Conservation (phyloP, 1,140 invertebrate genomes). For the Drosophila ambigua region DNA sequence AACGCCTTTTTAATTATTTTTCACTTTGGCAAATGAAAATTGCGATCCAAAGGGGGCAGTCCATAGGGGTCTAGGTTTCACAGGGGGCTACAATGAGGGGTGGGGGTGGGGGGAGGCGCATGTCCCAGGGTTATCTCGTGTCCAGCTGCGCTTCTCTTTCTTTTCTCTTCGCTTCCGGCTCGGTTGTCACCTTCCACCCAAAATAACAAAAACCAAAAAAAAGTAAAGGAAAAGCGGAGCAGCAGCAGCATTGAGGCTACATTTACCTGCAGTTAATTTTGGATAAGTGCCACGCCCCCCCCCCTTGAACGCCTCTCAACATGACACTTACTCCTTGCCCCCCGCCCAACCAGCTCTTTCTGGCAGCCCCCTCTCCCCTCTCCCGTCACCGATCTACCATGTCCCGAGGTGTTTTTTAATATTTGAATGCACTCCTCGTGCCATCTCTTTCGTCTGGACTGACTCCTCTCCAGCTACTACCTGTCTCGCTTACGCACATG, state of each 20-base stretch:
- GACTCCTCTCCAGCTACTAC: neutral
- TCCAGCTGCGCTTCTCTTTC: slow-evolving; percentile 22
- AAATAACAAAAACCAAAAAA: slow-evolving; percentile 28
- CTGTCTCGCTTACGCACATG: slow-evolving; percentile 27
- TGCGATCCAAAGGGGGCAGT: slow-evolving; percentile 12
- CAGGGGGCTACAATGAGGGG: neutral
- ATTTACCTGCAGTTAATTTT: slow-evolving; percentile 59
- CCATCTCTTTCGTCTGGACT: neutral
- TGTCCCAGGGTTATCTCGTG: slow-evolving; percentile 12
- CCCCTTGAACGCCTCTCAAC: neutral
- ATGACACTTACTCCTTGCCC: neutral
- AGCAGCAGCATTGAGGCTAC: too few species aligned
- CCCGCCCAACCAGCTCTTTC: neutral
- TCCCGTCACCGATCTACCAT: slow-evolving; percentile 2
- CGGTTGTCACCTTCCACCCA: slow-evolving; percentile 51
- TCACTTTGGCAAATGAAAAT: slow-evolving; percentile 59
- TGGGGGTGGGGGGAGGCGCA: neutral
- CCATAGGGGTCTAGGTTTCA: neutral
- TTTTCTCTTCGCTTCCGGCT: slow-evolving; percentile 17
- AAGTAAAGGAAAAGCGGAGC: slow-evolving; percentile 4
- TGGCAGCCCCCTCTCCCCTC: neutral
- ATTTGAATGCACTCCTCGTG: slow-evolving; percentile 65
- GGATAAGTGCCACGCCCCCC: slow-evolving; percentile 37
- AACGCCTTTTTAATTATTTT: slow-evolving; percentile 76
- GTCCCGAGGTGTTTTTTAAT: slow-evolving; percentile 61